Evolutionary conservation across 2,888 invertebrate species (phyloP).

Genomic region (Pachydiplax longipennis): DNA sequence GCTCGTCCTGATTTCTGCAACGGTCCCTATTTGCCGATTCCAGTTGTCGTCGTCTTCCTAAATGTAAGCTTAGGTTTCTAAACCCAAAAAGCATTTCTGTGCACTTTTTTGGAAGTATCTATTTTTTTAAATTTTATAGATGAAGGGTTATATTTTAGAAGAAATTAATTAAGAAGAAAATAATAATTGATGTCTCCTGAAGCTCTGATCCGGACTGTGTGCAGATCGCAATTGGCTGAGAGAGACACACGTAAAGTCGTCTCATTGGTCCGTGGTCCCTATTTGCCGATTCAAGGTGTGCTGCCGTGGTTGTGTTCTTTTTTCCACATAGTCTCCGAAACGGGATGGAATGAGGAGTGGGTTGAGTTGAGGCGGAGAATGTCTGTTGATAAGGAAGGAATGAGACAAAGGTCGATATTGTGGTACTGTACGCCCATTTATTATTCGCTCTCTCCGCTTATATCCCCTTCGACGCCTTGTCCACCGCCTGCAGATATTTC

Average conservation of each 20-base stretch:
- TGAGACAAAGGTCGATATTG: neutral
- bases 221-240: slow-evolving; percentile 37
- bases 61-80: too few species aligned
- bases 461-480: neutral
- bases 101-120: too few species aligned
- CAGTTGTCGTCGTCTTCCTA: too few species aligned
- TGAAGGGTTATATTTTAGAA: too few species aligned
- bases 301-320: neutral
- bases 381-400: neutral
- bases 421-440: neutral
- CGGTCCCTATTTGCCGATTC: too few species aligned
- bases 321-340: slow-evolving; percentile 10
- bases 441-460: neutral
- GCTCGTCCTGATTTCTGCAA: slow-evolving; percentile 39
- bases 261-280: slow-evolving; percentile 22
- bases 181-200: slow-evolving; percentile 5
- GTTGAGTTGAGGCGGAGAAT: neutral
- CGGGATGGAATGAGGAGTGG: too few species aligned
- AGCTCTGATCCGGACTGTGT: slow-evolving; percentile 22
- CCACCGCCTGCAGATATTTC: neutral
- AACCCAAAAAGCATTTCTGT: too few species aligned
- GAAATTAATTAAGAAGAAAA: too few species aligned
- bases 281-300: slow-evolving; percentile 45
- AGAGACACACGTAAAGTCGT: slow-evolving; percentile 20
- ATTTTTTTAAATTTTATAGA: too few species aligned